phyloP scores from a whole-genome alignment of 1,140 invertebrate species.

The Limonius californicus region DNA sequence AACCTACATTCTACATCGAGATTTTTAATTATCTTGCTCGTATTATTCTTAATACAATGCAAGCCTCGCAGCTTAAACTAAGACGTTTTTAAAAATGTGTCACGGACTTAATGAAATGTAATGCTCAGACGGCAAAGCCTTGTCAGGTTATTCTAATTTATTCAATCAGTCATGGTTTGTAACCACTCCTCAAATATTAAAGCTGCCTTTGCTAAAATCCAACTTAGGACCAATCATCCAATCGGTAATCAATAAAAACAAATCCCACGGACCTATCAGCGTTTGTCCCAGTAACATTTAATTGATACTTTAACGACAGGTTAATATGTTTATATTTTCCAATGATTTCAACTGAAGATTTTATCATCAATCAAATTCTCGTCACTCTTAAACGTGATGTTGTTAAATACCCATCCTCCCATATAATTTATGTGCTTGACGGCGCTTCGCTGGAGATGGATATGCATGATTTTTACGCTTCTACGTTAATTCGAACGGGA shows the following conservation, averaged over 20 bases:
- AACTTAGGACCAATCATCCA: not conserved
- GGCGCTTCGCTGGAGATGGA: no score
- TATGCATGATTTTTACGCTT: no score
- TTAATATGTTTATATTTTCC: not conserved
- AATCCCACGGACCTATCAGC: not conserved
- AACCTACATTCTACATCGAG: not conserved
- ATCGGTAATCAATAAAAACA: not conserved
- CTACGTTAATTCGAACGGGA: no score
- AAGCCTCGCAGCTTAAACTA: no score
- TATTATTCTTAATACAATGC: no score
- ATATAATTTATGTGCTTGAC: no score
- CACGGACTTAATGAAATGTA: not conserved
- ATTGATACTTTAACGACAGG: constrained; percentile 1
- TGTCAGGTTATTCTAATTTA: not conserved
- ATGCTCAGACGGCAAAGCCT: not conserved
- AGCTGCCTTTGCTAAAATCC: not conserved
- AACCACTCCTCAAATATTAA: not conserved
- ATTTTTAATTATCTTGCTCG: no score
- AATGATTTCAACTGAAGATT: not conserved
- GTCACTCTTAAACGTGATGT: not conserved
- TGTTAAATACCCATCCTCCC: no score
- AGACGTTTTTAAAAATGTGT: not conserved
- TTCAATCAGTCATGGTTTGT: not conserved
- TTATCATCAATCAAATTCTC: not conserved
- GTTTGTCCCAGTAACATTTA: not conserved